Conservation (phyloP, 2,888 invertebrate species). For the Linnaemya tessellans region DNA sequence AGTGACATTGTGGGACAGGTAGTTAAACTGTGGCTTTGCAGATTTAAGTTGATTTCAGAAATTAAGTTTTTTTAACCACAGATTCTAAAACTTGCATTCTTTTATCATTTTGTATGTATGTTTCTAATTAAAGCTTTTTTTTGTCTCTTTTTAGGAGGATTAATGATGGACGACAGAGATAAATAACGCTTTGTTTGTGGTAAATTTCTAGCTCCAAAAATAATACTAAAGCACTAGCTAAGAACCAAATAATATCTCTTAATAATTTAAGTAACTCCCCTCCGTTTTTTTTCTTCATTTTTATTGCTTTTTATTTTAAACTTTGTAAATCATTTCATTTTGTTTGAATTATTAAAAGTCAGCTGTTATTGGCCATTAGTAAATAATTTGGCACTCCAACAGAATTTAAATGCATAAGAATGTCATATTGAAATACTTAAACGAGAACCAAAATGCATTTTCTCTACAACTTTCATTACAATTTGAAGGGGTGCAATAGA, state of each 20-base stretch:
- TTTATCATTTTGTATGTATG: background rate
- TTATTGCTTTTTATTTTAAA: background rate
- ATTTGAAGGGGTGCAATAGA: constrained; percentile 50
- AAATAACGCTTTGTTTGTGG: constrained; percentile 82
- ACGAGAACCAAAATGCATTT: constrained; percentile 45
- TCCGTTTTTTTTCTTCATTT: background rate
- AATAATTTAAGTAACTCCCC: background rate
- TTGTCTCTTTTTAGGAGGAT: constrained; percentile 80
- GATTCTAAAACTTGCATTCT: no score
- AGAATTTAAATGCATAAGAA: constrained; percentile 25
- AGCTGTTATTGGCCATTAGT: background rate
- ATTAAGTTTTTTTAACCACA: no score
- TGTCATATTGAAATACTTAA: constrained; percentile 7
- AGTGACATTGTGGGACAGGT: no score
- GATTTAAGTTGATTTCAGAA: no score
- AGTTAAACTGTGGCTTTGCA: no score
- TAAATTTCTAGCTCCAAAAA: constrained; percentile 73
- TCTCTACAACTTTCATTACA: background rate
- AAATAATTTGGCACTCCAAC: background rate
- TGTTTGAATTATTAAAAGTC: background rate
- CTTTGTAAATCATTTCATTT: background rate
- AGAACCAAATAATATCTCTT: background rate
- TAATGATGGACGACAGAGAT: constrained; percentile 82
- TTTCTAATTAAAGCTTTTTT: constrained; percentile 31
- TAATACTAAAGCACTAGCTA: constrained; percentile 28